A percentile compares a stretch with the other conserved stretches of the same genome.
Evolutionary conservation across 2,797 vertebrate genomes (phyloP).

Genomic region (Pangasius mekongensis): DNA sequence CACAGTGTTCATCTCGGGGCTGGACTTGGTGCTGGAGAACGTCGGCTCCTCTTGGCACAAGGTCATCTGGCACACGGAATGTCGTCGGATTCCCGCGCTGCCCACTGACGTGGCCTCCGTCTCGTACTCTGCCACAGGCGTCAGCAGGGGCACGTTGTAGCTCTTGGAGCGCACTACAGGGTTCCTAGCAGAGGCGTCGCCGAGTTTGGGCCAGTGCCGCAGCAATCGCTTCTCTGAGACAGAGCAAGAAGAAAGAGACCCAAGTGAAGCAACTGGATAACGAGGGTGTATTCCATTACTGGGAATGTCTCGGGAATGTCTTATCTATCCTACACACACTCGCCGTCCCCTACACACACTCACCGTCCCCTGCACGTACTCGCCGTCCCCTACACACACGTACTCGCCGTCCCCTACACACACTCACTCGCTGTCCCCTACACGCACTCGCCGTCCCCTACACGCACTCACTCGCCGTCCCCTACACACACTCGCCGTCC

Average conservation of each 20-base stretch:
- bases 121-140: slow-evolving; percentile 88
- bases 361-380: too few relatives aligned
- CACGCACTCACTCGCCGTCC: too few relatives aligned
- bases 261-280: too few relatives aligned
- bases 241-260: background rate
- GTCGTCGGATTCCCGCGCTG: slow-evolving; percentile 77
- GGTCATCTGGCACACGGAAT: slow-evolving; percentile 92
- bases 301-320: background rate
- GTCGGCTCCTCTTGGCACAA: slow-evolving; percentile 81
- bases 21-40: slow-evolving; percentile 27
- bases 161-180: slow-evolving; percentile 92
- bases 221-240: slow-evolving; percentile 84
- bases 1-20: background rate
- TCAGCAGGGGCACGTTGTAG: slow-evolving; percentile 93
- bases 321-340: background rate
- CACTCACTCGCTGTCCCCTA: too few relatives aligned
- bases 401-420: too few relatives aligned
- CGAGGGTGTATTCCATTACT: too few relatives aligned
- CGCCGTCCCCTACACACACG: too few relatives aligned
- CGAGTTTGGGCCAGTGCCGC: slow-evolving; percentile 74
- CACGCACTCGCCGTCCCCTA: too few relatives aligned
- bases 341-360: background rate
- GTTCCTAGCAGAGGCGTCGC: slow-evolving; percentile 81
- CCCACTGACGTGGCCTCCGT: slow-evolving; percentile 66
- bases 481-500: too few relatives aligned